These are phyloP conservation scores for Centruroides sculpturatus DNA, from an alignment of 1,140 invertebrate species.

Conservation along the genomic window DNA sequence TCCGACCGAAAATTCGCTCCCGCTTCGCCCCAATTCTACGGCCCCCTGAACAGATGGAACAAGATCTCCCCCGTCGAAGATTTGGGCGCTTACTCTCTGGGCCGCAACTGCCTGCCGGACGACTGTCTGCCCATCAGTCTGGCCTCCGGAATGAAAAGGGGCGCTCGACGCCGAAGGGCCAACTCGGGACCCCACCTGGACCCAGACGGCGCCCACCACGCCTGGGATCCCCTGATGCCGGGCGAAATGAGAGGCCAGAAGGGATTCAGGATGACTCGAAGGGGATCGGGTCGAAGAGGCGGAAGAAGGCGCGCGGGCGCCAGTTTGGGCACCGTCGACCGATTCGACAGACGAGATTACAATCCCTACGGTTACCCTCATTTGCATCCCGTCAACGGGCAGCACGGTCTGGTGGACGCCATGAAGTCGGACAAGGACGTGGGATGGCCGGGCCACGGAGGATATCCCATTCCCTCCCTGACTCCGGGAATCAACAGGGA, in stretches of 20 bases:
- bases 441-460: slow-evolving; percentile 4
- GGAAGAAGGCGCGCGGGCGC: slow-evolving; percentile 3
- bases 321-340: too few relatives aligned
- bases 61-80: slow-evolving; percentile 11
- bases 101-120: slow-evolving; percentile 7
- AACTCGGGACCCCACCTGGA: too few relatives aligned
- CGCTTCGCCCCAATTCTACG: slow-evolving; percentile 7
- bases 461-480: slow-evolving; percentile 8
- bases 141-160: too few relatives aligned
- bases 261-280: background rate
- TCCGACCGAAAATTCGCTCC: slow-evolving; percentile 4
- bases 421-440: slow-evolving; percentile 3
- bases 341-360: too few relatives aligned
- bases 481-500: background rate
- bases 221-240: too few relatives aligned
- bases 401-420: slow-evolving; percentile 2
- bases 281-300: slow-evolving; percentile 7
- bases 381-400: slow-evolving; percentile 6
- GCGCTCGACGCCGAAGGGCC: too few relatives aligned
- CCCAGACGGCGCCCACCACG: too few relatives aligned
- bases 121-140: slow-evolving; percentile 6
- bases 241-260: too few relatives aligned
- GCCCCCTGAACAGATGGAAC: slow-evolving; percentile 9
- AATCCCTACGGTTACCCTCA: too few relatives aligned
- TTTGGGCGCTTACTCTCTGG: slow-evolving; percentile 6